Evolutionary conservation across 1,140 invertebrate species (phyloP), one percentile per base, ranked within the genome.

Genomic region (Oppia nitens): DNA sequence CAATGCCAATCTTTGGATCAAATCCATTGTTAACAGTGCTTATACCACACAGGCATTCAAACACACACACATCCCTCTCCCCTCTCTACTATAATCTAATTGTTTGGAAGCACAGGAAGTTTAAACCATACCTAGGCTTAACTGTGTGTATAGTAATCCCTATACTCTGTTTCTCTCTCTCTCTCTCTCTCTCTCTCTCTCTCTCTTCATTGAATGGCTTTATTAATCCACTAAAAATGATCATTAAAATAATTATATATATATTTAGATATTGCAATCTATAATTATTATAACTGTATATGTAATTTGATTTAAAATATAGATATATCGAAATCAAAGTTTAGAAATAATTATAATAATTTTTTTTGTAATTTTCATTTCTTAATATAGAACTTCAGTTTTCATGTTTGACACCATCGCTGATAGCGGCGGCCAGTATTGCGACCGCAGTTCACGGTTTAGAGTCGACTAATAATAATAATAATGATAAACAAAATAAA

Each of bases 381-480:
- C 28, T 57, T 3, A n/a, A 47, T 4, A 50, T 3, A 57, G 56
- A 57, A 21, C 51, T 57, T 2, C 51, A 48, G 50, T 57, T 57
- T 57, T 40, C 25, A 21, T 57, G 50, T 27, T 24, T 49, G 21
- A 11, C 12, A 24, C 56, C 56, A 50, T 57, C 56, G 23, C n/a
- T 57, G 56, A 57, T 57, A n/a, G 56, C 56, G 14, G 45, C 56
- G 12, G 56, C 56, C 17, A 48, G 56, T 49, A 47, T 57, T 40
- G 56, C 56, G 24, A 50, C 56, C 14, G 56, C 56, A 6, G 45
- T 57, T 12, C 56, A 27, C 47, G 56, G 56, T 3, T 11, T 57
- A 17, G 17, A 11, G 25, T 23, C 49, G 25, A 21, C 9, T 21
- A 47, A 47, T 47, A 47, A n/a, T 21, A 47, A 47, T 21, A 47